phyloP scores from a whole-genome alignment of 2,888 invertebrate species.

The Pollenia labialis region DNA sequence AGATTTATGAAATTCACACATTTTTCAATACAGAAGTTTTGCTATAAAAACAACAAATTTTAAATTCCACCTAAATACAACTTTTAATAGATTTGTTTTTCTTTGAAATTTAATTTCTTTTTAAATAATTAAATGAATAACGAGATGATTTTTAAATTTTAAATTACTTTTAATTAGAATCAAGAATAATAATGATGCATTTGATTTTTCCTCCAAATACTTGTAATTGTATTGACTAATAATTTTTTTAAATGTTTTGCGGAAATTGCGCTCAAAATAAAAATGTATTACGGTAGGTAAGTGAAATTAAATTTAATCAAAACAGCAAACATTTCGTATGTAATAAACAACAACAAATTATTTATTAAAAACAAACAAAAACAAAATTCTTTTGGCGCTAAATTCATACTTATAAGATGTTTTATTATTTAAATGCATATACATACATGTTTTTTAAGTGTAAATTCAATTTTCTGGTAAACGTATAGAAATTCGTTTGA shows the following conservation, averaged over 20 bases:
- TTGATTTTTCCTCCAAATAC: slow-evolving; percentile 8
- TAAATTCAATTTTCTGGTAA: background rate
- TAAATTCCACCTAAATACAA: background rate
- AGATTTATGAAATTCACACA: too few species aligned
- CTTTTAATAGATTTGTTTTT: background rate
- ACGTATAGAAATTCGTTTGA: slow-evolving; percentile 23
- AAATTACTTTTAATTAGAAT: slow-evolving; percentile 11
- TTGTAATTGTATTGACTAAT: slow-evolving; percentile 21
- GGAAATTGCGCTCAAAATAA: slow-evolving; percentile 18
- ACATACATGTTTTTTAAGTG: too few species aligned
- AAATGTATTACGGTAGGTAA: slow-evolving; percentile 74
- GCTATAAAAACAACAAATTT: too few species aligned
- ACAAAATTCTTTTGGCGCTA: background rate
- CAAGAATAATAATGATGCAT: background rate
- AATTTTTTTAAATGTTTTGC: slow-evolving; percentile 31
- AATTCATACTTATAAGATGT: background rate
- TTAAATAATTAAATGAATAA: background rate
- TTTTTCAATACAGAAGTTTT: too few species aligned
- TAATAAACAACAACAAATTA: slow-evolving; percentile 47
- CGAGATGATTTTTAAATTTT: background rate
- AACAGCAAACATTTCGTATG: slow-evolving; percentile 17
- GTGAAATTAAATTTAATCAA: slow-evolving; percentile 54
- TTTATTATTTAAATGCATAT: background rate
- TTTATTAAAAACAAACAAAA: slow-evolving; percentile 1
- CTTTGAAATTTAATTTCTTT: slow-evolving; percentile 29